Evolutionary conservation across 2,888 invertebrate genomes (phyloP), one percentile per base, ranked within the genome.

Genomic region (Parapristionchus giblindavisi): DNA sequence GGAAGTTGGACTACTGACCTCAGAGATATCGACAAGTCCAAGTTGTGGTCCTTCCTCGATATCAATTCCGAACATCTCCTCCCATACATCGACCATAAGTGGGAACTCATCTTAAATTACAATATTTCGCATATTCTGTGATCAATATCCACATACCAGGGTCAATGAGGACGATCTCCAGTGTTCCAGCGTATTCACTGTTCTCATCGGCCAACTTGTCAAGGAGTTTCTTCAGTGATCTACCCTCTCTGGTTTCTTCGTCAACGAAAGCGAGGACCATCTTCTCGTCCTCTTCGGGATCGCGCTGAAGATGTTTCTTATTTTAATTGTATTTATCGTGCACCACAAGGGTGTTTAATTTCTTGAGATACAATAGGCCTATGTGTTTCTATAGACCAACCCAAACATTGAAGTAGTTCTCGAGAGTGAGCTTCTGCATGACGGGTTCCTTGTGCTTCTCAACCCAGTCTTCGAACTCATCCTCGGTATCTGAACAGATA

Each of bases 61-160:
- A 74, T 88, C 88, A 77, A 88, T 88, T 68, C 86, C 88, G 79
- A 88, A 88, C 88, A 88, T 88, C 77, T 86, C 86, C 77, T 88
- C 88, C 88, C 88, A 88, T 40, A 87, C 87, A 73, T 88, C 88
- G 70, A 88, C 87, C 88, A 88, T 88, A 68, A 88, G 79, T 63
- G 88, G 88, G 80, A 88, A 88, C 84, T 88, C 88, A 81, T 88
- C 87, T 84, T 36, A 48, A 56, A 56, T n/a, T 0, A 56, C 21
- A 0, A 27, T 8, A 52, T 32, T 8, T 3, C 40, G 24, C n/a
- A 14, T 38, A 2, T 36, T 1, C 5, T 4, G 4, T 27, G 27
- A 3, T 8, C 54, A 54, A 54, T 54, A 54, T 14, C 43, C 8
- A n/a, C 60, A n/a, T 54, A 84, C 84, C 85, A 58, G 88, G 88